phyloP scores from a whole-genome alignment of 1,140 invertebrate genomes.

The Zaprionus camerounensis region DNA sequence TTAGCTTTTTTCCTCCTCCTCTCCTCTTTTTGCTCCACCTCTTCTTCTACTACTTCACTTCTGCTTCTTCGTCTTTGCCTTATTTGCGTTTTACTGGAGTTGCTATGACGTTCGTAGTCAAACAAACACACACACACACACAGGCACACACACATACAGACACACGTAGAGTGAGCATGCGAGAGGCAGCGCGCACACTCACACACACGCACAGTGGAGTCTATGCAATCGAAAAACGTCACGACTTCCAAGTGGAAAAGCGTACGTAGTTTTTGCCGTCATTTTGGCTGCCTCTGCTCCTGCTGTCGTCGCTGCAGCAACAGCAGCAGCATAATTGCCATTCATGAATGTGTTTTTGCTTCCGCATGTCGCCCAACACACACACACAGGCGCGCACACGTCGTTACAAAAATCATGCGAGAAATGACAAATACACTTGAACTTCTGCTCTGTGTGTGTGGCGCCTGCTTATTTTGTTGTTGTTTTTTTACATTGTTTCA shows the following conservation, averaged over 20 bases:
- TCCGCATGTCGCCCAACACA: conserved; percentile 64
- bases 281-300: conserved; percentile 44
- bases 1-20: conserved; percentile 59
- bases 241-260: conserved; percentile 80
- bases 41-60: background rate
- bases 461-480: conserved; percentile 33
- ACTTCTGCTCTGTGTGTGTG: background rate
- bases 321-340: conserved; percentile 72
- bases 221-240: conserved; percentile 72
- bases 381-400: conserved; percentile 2
- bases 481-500: conserved; percentile 54
- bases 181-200: conserved; percentile 45
- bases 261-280: conserved; percentile 66
- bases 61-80: conserved; percentile 42
- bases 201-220: conserved; percentile 27
- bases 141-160: conserved; percentile 26
- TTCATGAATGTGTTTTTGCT: conserved; percentile 75
- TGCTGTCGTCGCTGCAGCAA: conserved; percentile 38
- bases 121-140: conserved; percentile 43
- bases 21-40: no score
- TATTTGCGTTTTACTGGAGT: conserved; percentile 79
- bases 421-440: conserved; percentile 24
- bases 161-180: conserved; percentile 25
- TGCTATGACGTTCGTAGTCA: conserved; percentile 70
- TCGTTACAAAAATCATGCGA: conserved; percentile 35